phyloP scores from a whole-genome alignment of 2,888 invertebrate genomes.

The Tachina lurida region DNA sequence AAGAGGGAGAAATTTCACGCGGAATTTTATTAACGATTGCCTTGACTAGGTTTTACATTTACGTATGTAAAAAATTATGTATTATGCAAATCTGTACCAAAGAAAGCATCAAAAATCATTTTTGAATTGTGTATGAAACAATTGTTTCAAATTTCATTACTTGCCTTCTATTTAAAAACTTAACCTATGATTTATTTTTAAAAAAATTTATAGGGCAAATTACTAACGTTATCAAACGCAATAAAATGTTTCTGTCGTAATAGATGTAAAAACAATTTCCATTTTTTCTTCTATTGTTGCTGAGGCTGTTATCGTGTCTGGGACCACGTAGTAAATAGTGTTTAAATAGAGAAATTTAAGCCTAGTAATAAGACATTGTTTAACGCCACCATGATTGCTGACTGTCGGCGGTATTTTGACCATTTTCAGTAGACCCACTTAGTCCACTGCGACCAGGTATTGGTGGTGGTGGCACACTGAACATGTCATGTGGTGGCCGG shows the following conservation, averaged over 20 bases:
- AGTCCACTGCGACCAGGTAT: constrained; percentile 80
- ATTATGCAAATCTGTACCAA: no score
- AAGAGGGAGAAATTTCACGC: no score
- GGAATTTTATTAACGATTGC: no score
- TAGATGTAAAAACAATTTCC: constrained; percentile 26
- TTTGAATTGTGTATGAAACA: no score
- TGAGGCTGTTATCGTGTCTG: constrained; percentile 3
- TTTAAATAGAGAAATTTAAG: constrained; percentile 32
- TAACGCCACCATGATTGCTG: constrained; percentile 81
- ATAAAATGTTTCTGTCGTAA: constrained; percentile 10
- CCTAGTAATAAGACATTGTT: constrained; percentile 53
- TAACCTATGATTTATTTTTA: constrained; percentile 29
- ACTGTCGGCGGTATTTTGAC: constrained; percentile 75
- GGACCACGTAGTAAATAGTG: constrained; percentile 34
- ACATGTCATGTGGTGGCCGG: constrained; percentile 84
- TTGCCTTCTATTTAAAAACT: constrained; percentile 40
- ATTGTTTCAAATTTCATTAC: constrained; percentile 50
- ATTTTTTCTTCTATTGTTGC: constrained; percentile 6
- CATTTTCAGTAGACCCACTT: constrained; percentile 76
- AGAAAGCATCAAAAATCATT: no score
- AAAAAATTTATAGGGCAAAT: constrained; percentile 31
- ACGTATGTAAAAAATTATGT: no score
- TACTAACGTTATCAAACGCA: constrained; percentile 20
- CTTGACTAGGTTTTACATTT: no score
- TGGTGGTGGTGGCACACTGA: constrained; percentile 80